A percentile compares a stretch with the other conserved stretches of the same genome.
Evolutionary conservation across 2,113 vertebrate species (phyloP).

Genomic region (Lathamus discolor): DNA sequence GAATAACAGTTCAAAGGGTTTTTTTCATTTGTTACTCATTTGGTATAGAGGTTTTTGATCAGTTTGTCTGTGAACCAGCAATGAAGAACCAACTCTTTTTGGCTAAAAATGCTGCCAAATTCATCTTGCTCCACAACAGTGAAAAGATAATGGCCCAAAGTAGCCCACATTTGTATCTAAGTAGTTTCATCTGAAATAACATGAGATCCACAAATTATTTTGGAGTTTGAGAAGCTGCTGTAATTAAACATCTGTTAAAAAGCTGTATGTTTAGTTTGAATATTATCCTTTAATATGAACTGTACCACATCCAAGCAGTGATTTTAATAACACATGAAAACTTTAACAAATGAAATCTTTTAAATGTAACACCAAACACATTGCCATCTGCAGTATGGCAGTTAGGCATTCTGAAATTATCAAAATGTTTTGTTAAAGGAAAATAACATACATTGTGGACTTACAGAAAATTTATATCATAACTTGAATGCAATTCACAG

Average conservation of each 20-base stretch:
- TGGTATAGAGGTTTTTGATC: not conserved
- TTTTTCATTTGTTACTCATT: not conserved
- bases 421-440: not conserved
- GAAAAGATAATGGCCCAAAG: slow-evolving; percentile 12
- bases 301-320: slow-evolving; percentile 62
- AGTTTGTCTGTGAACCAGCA: not conserved
- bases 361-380: slow-evolving; percentile 67
- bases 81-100: not conserved
- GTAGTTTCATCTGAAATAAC: slow-evolving; percentile 59
- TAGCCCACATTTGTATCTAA: slow-evolving; percentile 17
- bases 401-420: slow-evolving; percentile 20
- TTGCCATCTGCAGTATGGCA: slow-evolving; percentile 2
- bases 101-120: not conserved
- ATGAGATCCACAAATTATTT: slow-evolving; percentile 55
- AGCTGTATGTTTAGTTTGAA: slow-evolving; percentile 68
- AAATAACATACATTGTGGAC: not conserved
- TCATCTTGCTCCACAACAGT: not conserved
- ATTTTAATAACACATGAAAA: slow-evolving; percentile 74
- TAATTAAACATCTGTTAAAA: slow-evolving; percentile 76
- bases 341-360: slow-evolving; percentile 54
- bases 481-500: not conserved
- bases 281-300: slow-evolving; percentile 59
- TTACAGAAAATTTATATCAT: not conserved
- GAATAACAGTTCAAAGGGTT: accelerated
- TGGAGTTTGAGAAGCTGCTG: slow-evolving; percentile 29